phyloP scores from a whole-genome alignment of 1,140 invertebrate genomes.

The Brachionus rotundiformis region DNA sequence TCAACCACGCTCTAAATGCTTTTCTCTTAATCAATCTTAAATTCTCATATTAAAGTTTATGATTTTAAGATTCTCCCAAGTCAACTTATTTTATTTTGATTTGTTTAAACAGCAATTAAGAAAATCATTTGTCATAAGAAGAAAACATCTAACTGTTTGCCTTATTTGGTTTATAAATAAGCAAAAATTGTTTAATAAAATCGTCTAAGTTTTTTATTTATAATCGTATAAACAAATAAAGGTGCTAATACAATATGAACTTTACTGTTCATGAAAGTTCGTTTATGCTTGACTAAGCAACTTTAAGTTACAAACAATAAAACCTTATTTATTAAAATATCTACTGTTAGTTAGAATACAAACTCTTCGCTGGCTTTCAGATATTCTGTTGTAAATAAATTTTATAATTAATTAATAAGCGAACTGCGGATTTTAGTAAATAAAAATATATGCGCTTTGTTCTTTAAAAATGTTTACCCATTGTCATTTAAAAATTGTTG shows the following conservation, averaged over 20 bases:
- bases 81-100: not conserved
- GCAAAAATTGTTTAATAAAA: not conserved
- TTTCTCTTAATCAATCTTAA: conserved; percentile 31
- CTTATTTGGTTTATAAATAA: not conserved
- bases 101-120: conserved; percentile 35
- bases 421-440: not conserved
- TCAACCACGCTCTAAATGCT: conserved; percentile 32
- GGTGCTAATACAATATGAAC: conserved; percentile 6
- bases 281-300: conserved; percentile 4
- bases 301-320: not conserved
- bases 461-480: not conserved
- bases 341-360: not conserved
- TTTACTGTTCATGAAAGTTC: conserved; percentile 7
- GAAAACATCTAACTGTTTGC: not conserved
- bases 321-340: not conserved
- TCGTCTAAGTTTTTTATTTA: conserved; percentile 29
- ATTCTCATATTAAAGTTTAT: not conserved
- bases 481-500: not conserved
- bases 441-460: not conserved
- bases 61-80: not conserved
- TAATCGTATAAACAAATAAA: conserved; percentile 10
- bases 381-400: not conserved
- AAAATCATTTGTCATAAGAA: conserved; percentile 30
- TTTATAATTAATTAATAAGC: conserved; percentile 2
- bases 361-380: not conserved